These are phyloP conservation scores for Cephalotes varians DNA, from an alignment of 2,888 invertebrate genomes.

Conservation along the genomic window DNA sequence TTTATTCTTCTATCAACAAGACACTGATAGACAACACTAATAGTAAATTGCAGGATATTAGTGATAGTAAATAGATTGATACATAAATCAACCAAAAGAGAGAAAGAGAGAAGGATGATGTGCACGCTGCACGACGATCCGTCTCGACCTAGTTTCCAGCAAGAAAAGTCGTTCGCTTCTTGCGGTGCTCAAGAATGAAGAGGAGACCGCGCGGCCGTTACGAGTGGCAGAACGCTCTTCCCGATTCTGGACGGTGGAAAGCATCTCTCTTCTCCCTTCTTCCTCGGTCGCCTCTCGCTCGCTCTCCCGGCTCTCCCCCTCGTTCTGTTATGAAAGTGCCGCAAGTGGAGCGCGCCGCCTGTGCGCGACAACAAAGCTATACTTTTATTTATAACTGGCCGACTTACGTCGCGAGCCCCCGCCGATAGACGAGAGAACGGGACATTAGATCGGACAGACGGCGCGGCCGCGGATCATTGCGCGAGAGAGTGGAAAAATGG, in stretches of 20 bases:
- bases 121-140: slow-evolving; percentile 27
- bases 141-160: slow-evolving; percentile 67
- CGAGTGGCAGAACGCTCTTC: slow-evolving; percentile 37
- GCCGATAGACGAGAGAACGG: slow-evolving; percentile 35
- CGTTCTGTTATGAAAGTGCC: slow-evolving; percentile 81
- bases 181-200: slow-evolving; percentile 45
- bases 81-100: slow-evolving; percentile 14
- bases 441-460: slow-evolving; percentile 21
- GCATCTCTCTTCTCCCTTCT: slow-evolving; percentile 37
- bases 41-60: not conserved
- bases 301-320: slow-evolving; percentile 65
- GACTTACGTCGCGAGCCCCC: slow-evolving; percentile 71
- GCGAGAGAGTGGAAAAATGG: slow-evolving; percentile 62
- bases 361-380: slow-evolving; percentile 77
- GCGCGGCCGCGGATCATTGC: slow-evolving; percentile 13
- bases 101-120: slow-evolving; percentile 24
- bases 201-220: slow-evolving; percentile 27
- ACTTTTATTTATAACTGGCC: slow-evolving; percentile 81
- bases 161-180: slow-evolving; percentile 69
- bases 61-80: slow-evolving; percentile 42
- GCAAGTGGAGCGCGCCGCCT: slow-evolving; percentile 78
- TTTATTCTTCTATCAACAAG: not conserved
- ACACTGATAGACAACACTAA: not conserved
- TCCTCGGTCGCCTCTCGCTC: slow-evolving; percentile 60
- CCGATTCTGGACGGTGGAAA: slow-evolving; percentile 58